Evolutionary conservation across 2,113 vertebrate species (phyloP).

Genomic region (Drymodes brunneopygia): DNA sequence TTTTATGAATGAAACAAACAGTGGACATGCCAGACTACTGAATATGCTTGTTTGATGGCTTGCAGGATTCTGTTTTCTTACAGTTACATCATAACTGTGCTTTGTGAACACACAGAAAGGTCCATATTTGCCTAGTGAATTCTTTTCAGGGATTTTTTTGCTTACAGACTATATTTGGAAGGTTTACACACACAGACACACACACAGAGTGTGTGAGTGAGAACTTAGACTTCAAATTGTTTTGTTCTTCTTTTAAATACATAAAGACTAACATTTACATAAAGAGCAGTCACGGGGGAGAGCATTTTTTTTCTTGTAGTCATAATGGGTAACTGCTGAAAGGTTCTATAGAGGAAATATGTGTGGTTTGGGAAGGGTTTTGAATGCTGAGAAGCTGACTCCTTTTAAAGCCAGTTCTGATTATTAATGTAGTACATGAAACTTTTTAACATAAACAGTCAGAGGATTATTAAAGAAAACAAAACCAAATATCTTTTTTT

Average conservation of each 20-base stretch:
- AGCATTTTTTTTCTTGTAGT: neutral
- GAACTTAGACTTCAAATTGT: neutral
- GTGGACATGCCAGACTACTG: neutral
- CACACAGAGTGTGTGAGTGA: neutral
- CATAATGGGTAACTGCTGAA: neutral
- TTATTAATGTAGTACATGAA: neutral
- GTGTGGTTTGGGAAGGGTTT: neutral
- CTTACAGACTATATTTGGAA: neutral
- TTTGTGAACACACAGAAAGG: neutral
- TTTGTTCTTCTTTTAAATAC: neutral
- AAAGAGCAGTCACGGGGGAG: neutral
- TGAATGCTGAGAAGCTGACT: neutral
- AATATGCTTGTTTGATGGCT: neutral
- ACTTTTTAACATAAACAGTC: neutral
- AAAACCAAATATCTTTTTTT: neutral
- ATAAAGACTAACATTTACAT: neutral
- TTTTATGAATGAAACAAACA: neutral
- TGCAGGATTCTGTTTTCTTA: neutral
- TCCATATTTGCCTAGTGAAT: neutral
- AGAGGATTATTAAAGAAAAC: neutral
- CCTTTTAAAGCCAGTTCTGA: neutral
- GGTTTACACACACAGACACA: neutral
- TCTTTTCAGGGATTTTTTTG: neutral
- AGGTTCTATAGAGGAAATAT: neutral
- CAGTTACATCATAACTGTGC: neutral